Percentiles rank a stretch among this genome's conserved stretches.
These are phyloP conservation scores for Callimorpha dominula DNA, from an alignment of 2,888 invertebrate species.

Conservation along the genomic window DNA sequence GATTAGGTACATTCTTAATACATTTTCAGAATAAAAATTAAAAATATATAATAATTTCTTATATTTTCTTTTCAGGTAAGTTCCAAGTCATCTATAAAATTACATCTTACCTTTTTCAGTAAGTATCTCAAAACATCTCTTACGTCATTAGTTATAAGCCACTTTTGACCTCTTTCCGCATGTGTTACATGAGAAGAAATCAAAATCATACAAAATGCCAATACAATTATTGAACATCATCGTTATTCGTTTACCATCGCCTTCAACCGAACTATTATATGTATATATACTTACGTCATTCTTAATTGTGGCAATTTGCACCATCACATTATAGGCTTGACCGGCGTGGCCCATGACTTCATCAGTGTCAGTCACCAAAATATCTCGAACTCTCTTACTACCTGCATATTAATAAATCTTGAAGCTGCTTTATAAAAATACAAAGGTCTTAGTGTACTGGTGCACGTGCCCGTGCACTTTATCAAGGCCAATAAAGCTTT, in stretches of 20 bases:
- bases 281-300: constrained; percentile 67
- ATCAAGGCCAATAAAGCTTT: constrained; percentile 34
- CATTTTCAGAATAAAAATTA: neutral
- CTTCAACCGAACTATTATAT: constrained; percentile 1
- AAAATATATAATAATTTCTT: constrained; percentile 9
- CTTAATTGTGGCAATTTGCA: constrained; percentile 73
- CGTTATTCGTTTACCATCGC: constrained; percentile 23
- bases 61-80: constrained; percentile 44
- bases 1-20: neutral
- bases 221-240: constrained; percentile 4
- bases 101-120: neutral
- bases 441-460: constrained; percentile 9
- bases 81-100: constrained; percentile 9
- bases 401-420: neutral
- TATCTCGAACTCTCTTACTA: constrained; percentile 47
- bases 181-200: constrained; percentile 4
- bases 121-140: constrained; percentile 1
- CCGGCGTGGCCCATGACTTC: constrained; percentile 61
- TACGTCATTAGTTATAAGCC: neutral
- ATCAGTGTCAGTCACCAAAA: constrained; percentile 41
- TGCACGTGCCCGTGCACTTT: constrained; percentile 1
- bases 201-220: constrained; percentile 11
- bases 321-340: constrained; percentile 63
- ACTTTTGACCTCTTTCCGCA: neutral
- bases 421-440: neutral